These are phyloP conservation scores for Homalodisca vitripennis DNA, from an alignment of 1,140 invertebrate genomes.

Conservation along the genomic window DNA sequence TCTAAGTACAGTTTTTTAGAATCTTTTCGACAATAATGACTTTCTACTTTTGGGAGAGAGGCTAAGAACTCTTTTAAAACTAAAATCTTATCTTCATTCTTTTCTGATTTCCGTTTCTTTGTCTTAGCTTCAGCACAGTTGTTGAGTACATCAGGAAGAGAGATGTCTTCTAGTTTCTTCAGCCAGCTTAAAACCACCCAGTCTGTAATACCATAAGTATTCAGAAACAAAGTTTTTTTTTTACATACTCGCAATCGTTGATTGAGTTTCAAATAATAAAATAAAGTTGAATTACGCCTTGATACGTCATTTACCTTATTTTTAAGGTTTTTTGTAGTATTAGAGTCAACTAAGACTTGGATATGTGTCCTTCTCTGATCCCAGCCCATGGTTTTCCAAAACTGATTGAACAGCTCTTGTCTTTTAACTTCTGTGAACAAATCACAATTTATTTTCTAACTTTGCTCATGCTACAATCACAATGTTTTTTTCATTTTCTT, in stretches of 20 bases:
- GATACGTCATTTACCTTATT: not conserved
- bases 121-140: not conserved
- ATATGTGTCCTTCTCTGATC: not conserved
- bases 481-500: too few relatives aligned
- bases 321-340: not conserved
- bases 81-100: not conserved
- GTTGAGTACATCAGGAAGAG: not conserved
- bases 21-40: not conserved
- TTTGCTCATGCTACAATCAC: too few relatives aligned
- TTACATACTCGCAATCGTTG: not conserved
- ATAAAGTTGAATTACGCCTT: not conserved
- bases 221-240: not conserved
- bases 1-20: not conserved
- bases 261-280: not conserved
- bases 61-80: not conserved
- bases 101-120: too few relatives aligned
- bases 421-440: too few relatives aligned
- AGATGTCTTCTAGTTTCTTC: not conserved
- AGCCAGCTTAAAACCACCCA: not conserved
- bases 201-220: too few relatives aligned
- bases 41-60: not conserved
- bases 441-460: too few relatives aligned
- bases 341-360: not conserved
- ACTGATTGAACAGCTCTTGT: not conserved
- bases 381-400: not conserved